phyloP scores from a whole-genome alignment of 2,797 vertebrate species.

The Miichthys miiuy region DNA sequence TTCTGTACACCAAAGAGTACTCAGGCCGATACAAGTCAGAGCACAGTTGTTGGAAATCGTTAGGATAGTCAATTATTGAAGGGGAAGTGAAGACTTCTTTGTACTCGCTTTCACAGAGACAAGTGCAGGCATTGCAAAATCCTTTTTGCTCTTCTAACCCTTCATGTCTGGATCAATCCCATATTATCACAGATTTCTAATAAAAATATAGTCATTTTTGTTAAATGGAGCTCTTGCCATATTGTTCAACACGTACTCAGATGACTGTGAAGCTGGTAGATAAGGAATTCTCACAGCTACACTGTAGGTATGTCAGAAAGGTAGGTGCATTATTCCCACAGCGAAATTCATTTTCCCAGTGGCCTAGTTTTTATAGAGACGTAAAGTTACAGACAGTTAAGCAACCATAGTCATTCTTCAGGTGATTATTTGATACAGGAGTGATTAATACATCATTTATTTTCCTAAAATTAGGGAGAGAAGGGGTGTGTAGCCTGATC shows the following conservation, averaged over 20 bases:
- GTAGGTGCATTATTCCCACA: neutral
- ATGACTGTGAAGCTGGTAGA: slow-evolving; percentile 3
- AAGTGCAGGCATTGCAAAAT: neutral
- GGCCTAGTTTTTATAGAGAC: slow-evolving; percentile 16
- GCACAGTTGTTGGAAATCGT: neutral
- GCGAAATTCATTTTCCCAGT: neutral
- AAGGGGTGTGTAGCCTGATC: neutral
- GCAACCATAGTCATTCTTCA: slow-evolving; percentile 1
- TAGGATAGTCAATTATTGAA: slow-evolving; percentile 17
- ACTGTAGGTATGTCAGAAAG: neutral
- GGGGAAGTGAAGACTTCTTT: slow-evolving; percentile 16
- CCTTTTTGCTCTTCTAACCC: neutral
- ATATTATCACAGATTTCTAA: neutral
- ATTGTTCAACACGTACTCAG: neutral
- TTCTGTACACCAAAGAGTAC: neutral
- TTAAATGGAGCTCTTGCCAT: neutral
- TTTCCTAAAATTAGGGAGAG: slow-evolving; percentile 5
- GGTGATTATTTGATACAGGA: neutral
- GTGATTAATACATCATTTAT: slow-evolving; percentile 11
- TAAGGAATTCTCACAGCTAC: slow-evolving; percentile 1
- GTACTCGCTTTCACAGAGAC: neutral
- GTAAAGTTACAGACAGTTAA: neutral
- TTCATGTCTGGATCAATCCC: slow-evolving; percentile 1
- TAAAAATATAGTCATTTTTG: neutral
- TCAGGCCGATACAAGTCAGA: neutral